Evolutionary conservation across 2,797 vertebrate genomes (phyloP).

Genomic region (Sarcophilus harrisii): DNA sequence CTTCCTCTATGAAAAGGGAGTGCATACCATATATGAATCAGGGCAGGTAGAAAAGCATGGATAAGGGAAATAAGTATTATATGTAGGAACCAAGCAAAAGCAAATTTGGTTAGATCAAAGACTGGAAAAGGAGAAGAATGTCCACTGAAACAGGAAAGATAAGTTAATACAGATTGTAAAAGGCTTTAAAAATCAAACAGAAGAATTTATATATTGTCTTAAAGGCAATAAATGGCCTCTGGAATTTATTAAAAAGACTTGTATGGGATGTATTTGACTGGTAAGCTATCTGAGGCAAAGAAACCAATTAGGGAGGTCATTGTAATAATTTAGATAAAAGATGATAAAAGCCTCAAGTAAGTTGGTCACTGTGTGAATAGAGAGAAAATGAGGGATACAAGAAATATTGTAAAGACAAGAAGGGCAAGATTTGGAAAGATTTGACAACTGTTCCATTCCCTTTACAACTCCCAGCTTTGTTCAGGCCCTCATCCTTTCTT

Average conservation of each 20-base stretch:
- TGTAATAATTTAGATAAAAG: neutral
- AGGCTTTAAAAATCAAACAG: neutral
- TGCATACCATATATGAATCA: neutral
- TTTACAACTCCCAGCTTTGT: neutral
- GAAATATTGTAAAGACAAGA: neutral
- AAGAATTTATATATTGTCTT: neutral
- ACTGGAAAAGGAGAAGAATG: neutral
- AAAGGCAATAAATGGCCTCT: neutral
- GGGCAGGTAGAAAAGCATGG: neutral
- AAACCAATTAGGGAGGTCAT: neutral
- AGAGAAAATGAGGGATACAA: neutral
- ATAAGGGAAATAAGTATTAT: neutral
- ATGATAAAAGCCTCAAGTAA: neutral
- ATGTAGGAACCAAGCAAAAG: neutral
- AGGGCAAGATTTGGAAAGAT: neutral
- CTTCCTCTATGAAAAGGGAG: neutral
- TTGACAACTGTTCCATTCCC: neutral
- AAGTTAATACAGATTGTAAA: neutral
- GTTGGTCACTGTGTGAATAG: neutral
- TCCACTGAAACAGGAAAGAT: neutral
- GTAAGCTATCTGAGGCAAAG: neutral
- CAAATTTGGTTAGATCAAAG: neutral
- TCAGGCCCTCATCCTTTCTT: neutral
- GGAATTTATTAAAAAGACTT: neutral
- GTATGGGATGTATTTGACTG: neutral